Evolutionary conservation across 2,888 invertebrate species (phyloP).

Genomic region (Euzophera pinguis): DNA sequence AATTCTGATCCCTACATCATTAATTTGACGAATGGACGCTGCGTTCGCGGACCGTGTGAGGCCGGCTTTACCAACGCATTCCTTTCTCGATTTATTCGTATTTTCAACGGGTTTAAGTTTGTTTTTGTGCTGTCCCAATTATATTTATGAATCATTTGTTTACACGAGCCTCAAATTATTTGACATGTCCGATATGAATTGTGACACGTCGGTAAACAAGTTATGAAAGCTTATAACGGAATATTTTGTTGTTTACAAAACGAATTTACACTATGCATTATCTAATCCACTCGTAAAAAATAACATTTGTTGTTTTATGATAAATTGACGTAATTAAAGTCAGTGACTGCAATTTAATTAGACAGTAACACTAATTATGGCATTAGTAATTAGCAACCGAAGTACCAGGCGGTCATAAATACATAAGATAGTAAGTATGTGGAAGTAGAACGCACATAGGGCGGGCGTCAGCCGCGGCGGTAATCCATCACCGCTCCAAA

Average conservation of each 20-base stretch:
- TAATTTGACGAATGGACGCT: slow-evolving; percentile 68
- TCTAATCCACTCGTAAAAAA: not conserved
- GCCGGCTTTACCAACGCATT: slow-evolving; percentile 36
- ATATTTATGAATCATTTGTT: slow-evolving; percentile 11
- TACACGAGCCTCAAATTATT: slow-evolving; percentile 10
- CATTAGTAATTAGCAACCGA: slow-evolving; percentile 31
- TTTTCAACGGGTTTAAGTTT: slow-evolving; percentile 20
- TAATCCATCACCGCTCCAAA: slow-evolving; percentile 68
- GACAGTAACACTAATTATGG: slow-evolving; percentile 4
- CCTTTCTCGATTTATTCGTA: slow-evolving; percentile 37
- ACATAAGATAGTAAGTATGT: slow-evolving; percentile 22
- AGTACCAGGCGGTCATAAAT: slow-evolving; percentile 40
- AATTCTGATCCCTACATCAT: slow-evolving; percentile 64
- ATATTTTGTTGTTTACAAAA: slow-evolving; percentile 8
- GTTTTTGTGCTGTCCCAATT: slow-evolving; percentile 11
- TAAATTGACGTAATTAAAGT: not conserved
- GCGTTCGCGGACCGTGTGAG: slow-evolving; percentile 40
- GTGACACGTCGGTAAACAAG: slow-evolving; percentile 47
- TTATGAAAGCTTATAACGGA: slow-evolving; percentile 32
- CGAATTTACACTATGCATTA: not conserved
- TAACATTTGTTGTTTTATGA: too few species aligned
- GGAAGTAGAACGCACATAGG: slow-evolving; percentile 23
- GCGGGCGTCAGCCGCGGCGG: slow-evolving; percentile 33
- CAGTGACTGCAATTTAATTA: slow-evolving; percentile 5
- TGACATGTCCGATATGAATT: slow-evolving; percentile 19